Evolutionary conservation across 2,797 vertebrate species (phyloP), one percentile per base, ranked within the genome.

Genomic region (Myripristis murdjan): DNA sequence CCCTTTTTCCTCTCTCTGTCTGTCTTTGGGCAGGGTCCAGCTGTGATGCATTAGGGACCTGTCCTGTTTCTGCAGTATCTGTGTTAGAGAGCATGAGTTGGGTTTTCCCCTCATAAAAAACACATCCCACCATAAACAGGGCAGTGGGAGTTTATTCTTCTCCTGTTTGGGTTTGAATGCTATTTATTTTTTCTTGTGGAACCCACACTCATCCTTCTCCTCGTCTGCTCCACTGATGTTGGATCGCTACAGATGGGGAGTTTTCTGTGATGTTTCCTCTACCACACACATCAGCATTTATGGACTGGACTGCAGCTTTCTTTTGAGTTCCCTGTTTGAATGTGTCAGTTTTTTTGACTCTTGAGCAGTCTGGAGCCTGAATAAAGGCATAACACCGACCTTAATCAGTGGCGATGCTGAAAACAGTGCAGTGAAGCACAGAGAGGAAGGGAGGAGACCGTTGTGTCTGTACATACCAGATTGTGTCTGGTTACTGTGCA

Each of bases 101-200:
- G 89, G 92, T 94, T 96, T 96, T 91, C 90, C 92, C 94, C 93
- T 93, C 89, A 82, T 93, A 92, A 95, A 92, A 91, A 81, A 31
- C 8, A 41, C 18, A 61, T 70, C 75, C 84, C 81, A 58, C 61
- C 84, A 89, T 86, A 91, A 93, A 89, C 71, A 85, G 64, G 60
- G 83, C 79, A 54, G 54, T 76, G 85, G 70, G 79, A 73, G 64
- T 64, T 81, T 84, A 82, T 89, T 85, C 79, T 90, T 69, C 90
- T 91, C n/a, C 18, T 91, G 76, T 91, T 86, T 89, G 68, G 79
- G 77, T 79, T 82, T 87, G 62, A 61, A 74, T 57, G 54, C 28
- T 63, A 81, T 73, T 56, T 72, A 26, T 67, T 71, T 61, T 47
- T n/a, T n/a, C n/a, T 22, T 55, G 83, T 86, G 81, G 47, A 6